Evolutionary conservation across 2,113 vertebrate species (phyloP).

Genomic region (Sinosuthora webbiana): DNA sequence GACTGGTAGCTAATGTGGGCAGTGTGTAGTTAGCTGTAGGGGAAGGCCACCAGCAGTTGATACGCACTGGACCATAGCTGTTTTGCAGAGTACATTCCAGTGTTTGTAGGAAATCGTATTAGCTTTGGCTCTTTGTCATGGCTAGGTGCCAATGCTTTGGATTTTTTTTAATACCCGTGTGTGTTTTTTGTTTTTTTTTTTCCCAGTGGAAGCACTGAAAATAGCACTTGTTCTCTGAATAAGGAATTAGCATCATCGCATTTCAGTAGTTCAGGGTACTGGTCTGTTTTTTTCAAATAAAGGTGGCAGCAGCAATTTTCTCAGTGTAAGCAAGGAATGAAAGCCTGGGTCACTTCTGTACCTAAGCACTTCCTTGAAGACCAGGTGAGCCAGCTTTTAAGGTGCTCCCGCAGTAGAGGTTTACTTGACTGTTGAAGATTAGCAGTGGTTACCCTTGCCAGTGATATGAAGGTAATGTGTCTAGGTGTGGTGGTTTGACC

Average conservation of each 20-base stretch:
- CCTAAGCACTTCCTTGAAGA: background rate
- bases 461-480: background rate
- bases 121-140: constrained; percentile 13
- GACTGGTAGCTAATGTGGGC: background rate
- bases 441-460: background rate
- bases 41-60: background rate
- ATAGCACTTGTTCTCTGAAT: background rate
- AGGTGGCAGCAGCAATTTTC: background rate
- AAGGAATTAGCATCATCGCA: background rate
- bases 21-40: background rate
- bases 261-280: background rate
- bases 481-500: background rate
- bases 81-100: background rate
- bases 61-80: background rate
- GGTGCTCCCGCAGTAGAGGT: background rate
- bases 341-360: background rate
- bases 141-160: background rate
- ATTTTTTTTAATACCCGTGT: background rate
- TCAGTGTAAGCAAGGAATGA: background rate
- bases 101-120: background rate
- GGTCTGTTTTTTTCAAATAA: background rate
- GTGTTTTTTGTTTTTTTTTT: background rate
- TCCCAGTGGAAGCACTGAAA: constrained; percentile 10
- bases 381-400: background rate
- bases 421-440: background rate